Conservation (phyloP, 2,888 invertebrate species). For the Campoplex capitator region DNA sequence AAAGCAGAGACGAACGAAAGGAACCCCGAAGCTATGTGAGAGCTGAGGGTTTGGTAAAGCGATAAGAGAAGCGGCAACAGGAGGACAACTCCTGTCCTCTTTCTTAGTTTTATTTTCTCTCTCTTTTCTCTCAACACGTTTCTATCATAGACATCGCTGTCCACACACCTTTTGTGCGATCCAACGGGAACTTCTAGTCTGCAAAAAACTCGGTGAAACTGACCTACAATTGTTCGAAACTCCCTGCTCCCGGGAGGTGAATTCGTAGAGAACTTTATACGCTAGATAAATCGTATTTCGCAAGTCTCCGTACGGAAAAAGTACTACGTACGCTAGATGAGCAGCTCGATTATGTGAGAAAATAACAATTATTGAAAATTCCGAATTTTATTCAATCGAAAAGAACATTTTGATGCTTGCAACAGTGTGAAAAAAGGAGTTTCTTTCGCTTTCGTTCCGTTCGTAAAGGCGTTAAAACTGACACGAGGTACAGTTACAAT, state of each 20-base stretch:
- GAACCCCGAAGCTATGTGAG: slow-evolving; percentile 25
- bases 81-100: slow-evolving; percentile 18
- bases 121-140: slow-evolving; percentile 50
- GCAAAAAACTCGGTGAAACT: slow-evolving; percentile 36
- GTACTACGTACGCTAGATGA: neutral
- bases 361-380: neutral
- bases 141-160: slow-evolving; percentile 58
- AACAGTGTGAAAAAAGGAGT: neutral
- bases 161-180: slow-evolving; percentile 54
- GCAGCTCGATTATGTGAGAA: neutral
- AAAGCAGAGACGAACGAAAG: slow-evolving; percentile 6
- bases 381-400: too few relatives aligned
- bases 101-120: neutral
- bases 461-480: neutral
- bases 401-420: neutral
- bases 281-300: slow-evolving; percentile 57
- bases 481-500: neutral
- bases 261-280: slow-evolving; percentile 43
- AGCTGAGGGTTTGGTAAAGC: slow-evolving; percentile 25
- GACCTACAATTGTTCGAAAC: slow-evolving; percentile 49
- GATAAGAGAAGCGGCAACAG: slow-evolving; percentile 51
- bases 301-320: slow-evolving; percentile 20
- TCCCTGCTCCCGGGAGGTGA: slow-evolving; percentile 30
- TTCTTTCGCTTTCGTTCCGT: too few relatives aligned
- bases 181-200: slow-evolving; percentile 36